A percentile compares a stretch with the other conserved stretches of the same genome.
phyloP scores from a whole-genome alignment of 1,140 invertebrate species.

The Drosophila mojavensis region DNA sequence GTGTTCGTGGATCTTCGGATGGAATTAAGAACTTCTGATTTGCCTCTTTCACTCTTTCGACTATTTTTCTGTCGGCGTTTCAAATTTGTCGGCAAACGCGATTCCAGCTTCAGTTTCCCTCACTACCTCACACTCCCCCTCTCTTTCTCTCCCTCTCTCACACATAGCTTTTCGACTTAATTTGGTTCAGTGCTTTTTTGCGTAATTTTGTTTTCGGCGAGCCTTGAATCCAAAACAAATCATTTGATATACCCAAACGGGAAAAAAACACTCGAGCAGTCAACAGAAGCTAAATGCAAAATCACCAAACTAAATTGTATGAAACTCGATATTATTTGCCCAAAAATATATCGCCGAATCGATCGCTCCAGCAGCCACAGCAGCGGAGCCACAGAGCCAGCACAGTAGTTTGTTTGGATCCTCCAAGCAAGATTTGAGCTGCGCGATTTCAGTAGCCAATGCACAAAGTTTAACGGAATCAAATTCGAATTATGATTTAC shows the following conservation, averaged over 20 bases:
- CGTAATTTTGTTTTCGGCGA: constrained; percentile 19
- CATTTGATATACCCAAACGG: constrained; percentile 34
- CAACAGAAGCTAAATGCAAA: constrained; percentile 68
- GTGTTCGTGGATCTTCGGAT: constrained; percentile 38
- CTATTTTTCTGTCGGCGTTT: constrained; percentile 69
- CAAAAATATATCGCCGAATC: constrained; percentile 3
- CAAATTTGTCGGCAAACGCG: constrained; percentile 53
- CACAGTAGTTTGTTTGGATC: constrained; percentile 37
- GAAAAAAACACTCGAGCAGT: constrained; percentile 33
- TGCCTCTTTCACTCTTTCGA: constrained; percentile 78
- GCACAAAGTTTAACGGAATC: constrained; percentile 37
- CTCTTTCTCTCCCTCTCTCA: constrained; percentile 2
- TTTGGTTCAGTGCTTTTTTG: constrained; percentile 71
- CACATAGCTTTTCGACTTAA: constrained; percentile 66
- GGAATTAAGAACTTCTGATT: constrained; percentile 76
- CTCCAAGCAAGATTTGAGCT: neutral
- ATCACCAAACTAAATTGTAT: constrained; percentile 36
- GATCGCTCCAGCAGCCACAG: neutral
- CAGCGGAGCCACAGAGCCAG: neutral
- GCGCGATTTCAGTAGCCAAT: constrained; percentile 40
- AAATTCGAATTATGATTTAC: neutral
- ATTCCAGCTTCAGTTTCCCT: constrained; percentile 23
- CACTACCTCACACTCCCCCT: neutral
- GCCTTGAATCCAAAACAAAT: constrained; percentile 1
- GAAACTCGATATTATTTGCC: constrained; percentile 67